Percentiles rank a stretch among this genome's conserved stretches.
These are phyloP conservation scores for Neotoma lepida DNA, from an alignment of 2,113 vertebrate species.

Conservation along the genomic window DNA sequence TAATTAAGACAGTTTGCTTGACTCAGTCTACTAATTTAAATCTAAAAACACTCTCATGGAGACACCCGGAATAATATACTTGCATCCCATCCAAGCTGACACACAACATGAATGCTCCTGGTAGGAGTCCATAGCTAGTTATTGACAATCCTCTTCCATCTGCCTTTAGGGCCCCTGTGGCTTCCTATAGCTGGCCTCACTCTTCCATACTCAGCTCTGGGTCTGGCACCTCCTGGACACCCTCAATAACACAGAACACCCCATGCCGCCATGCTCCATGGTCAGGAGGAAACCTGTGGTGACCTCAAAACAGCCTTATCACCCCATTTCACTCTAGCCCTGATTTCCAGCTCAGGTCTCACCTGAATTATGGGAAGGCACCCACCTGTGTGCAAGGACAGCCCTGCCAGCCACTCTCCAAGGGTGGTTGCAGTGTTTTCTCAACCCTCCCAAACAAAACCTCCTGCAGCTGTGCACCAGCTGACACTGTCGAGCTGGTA, in stretches of 20 bases:
- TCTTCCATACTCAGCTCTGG: not conserved
- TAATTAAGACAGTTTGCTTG: not conserved
- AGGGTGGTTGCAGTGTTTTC: not conserved
- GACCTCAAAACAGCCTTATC: not conserved
- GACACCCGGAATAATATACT: conserved; percentile 11
- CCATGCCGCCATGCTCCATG: not conserved
- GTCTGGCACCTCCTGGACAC: not conserved
- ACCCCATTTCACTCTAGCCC: not conserved
- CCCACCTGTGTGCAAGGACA: not conserved
- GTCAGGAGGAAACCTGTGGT: not conserved
- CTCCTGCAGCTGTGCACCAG: not conserved
- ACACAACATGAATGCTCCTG: not conserved
- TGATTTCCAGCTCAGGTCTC: not conserved
- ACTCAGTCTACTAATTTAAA: not conserved
- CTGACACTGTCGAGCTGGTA: not conserved
- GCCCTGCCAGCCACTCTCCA: not conserved
- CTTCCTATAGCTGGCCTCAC: not conserved
- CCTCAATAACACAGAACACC: not conserved
- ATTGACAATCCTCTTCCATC: not conserved
- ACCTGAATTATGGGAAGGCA: not conserved
- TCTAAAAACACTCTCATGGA: not conserved
- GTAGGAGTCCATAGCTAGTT: not conserved
- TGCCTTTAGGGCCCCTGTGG: not conserved
- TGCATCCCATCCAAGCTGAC: not conserved
- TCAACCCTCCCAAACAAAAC: not conserved